phyloP scores from a whole-genome alignment of 2,797 vertebrate species.

The Pangasius krempfi region DNA sequence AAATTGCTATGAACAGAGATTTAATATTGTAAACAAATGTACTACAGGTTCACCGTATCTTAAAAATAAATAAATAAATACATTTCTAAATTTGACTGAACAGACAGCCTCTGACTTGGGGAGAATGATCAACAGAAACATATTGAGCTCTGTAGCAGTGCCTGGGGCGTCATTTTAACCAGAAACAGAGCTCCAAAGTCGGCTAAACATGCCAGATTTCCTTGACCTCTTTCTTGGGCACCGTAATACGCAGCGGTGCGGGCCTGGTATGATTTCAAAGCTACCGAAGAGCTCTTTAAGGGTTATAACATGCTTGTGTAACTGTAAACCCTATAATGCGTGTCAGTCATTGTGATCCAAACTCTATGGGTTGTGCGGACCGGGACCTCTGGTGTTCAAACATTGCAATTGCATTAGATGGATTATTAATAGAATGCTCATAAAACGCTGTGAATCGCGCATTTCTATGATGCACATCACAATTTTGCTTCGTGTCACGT shows the following conservation, averaged over 20 bases:
- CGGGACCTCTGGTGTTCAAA: neutral
- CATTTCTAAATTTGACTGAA: neutral
- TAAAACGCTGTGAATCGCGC: neutral
- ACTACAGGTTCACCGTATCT: neutral
- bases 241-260: neutral
- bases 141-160: neutral
- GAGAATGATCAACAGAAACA: neutral
- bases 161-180: neutral
- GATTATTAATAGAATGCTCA: neutral
- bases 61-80: neutral
- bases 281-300: neutral
- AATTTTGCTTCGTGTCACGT: neutral
- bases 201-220: neutral
- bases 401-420: neutral
- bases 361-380: neutral
- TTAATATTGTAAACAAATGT: neutral
- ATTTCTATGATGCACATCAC: neutral
- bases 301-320: neutral
- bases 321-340: neutral
- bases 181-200: neutral
- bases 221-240: neutral
- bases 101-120: neutral
- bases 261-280: neutral
- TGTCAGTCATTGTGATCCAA: neutral
- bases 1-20: neutral